phyloP scores from a whole-genome alignment of 2,888 invertebrate species.

The Suillia variegata region DNA sequence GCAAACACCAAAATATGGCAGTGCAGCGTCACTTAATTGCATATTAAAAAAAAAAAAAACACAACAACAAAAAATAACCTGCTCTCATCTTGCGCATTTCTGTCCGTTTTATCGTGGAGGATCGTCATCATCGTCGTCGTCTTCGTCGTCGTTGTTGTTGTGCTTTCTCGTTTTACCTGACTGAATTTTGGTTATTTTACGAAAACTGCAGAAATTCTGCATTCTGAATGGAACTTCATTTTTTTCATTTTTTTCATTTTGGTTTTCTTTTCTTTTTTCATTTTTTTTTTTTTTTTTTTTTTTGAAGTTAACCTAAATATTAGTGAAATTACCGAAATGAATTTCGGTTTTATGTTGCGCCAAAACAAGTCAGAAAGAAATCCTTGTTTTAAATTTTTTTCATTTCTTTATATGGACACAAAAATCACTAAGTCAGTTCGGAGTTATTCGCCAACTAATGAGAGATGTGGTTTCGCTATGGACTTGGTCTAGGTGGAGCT shows the following conservation, averaged over 20 bases:
- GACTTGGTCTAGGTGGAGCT: too few species aligned
- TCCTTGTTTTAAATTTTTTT: too few species aligned
- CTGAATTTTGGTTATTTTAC: not conserved
- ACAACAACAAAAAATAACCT: too few species aligned
- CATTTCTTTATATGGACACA: too few species aligned
- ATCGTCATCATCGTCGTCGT: too few species aligned
- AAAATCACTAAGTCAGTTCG: too few species aligned
- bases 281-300: not conserved
- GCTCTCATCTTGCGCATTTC: not conserved
- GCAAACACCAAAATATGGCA: slow-evolving; percentile 7
- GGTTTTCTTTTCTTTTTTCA: not conserved
- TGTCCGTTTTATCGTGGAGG: too few species aligned
- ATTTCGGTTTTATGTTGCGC: too few species aligned
- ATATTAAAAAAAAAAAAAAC: too few species aligned
- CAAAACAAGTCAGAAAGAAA: too few species aligned
- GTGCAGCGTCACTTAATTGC: slow-evolving; percentile 5
- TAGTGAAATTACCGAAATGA: not conserved
- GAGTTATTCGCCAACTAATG: too few species aligned
- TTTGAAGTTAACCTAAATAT: not conserved
- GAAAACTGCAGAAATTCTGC: not conserved
- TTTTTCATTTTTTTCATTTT: not conserved
- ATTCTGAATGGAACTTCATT: not conserved
- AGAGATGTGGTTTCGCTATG: too few species aligned
- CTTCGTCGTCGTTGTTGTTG: not conserved
- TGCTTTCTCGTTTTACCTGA: not conserved